A percentile compares a stretch with the other conserved stretches of the same genome.
These are phyloP conservation scores for Temnothorax rugatulus DNA, from an alignment of 2,888 invertebrate genomes.

Conservation along the genomic window DNA sequence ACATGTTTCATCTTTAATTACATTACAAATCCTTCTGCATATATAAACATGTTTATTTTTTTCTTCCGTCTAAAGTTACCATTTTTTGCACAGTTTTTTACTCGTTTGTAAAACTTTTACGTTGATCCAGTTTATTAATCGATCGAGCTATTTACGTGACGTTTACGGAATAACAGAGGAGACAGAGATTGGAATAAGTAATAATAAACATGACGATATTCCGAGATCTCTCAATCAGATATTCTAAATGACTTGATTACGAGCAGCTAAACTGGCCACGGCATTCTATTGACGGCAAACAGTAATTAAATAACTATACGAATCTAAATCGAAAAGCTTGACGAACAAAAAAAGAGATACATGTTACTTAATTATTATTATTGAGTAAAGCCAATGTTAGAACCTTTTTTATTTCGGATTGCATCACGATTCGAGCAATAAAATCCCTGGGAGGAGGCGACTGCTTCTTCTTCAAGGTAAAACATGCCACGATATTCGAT, in stretches of 20 bases:
- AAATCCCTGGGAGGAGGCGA: slow-evolving; percentile 41
- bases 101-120: neutral
- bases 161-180: neutral
- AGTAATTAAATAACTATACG: neutral
- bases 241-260: neutral
- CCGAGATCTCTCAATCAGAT: neutral
- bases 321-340: neutral
- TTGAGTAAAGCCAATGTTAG: slow-evolving; percentile 16
- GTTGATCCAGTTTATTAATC: slow-evolving; percentile 12
- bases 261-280: neutral
- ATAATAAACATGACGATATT: slow-evolving; percentile 16
- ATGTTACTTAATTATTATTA: slow-evolving; percentile 2
- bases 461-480: slow-evolving; percentile 53
- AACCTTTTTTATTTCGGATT: slow-evolving; percentile 43
- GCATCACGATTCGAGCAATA: slow-evolving; percentile 45
- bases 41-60: neutral
- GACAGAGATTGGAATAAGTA: neutral
- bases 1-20: neutral
- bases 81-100: slow-evolving; percentile 16
- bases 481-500: slow-evolving; percentile 54
- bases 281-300: neutral
- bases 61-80: neutral
- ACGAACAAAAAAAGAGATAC: neutral
- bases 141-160: slow-evolving; percentile 23
- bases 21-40: neutral